Conservation (phyloP, 2,888 invertebrate species). For the Amblyteles armatorius region DNA sequence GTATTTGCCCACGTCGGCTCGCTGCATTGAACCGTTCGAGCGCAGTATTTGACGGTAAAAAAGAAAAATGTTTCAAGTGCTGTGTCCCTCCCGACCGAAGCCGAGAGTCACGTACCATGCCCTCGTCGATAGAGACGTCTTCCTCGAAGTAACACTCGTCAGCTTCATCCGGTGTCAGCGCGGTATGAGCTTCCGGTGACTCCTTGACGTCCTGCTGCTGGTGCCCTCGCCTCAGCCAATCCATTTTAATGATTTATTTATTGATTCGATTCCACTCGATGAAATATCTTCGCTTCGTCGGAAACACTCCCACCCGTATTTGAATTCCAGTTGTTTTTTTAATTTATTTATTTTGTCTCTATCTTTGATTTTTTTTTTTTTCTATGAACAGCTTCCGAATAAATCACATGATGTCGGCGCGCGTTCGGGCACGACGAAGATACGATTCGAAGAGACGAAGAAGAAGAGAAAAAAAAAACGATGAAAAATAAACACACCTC, state of each 20-base stretch:
- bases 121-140: slow-evolving; percentile 81
- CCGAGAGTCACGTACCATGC: slow-evolving; percentile 81
- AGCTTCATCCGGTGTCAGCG: slow-evolving; percentile 78
- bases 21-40: not conserved
- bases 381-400: slow-evolving; percentile 16
- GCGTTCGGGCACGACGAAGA: slow-evolving; percentile 34
- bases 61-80: slow-evolving; percentile 10
- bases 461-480: not conserved
- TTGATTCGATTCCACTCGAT: slow-evolving; percentile 5
- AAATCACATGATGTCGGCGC: slow-evolving; percentile 27
- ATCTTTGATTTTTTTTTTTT: not conserved
- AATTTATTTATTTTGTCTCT: not conserved
- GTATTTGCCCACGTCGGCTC: not conserved
- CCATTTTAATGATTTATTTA: slow-evolving; percentile 73
- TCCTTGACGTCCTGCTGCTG: slow-evolving; percentile 77
- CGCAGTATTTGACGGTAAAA: not conserved
- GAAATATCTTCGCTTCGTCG: not conserved
- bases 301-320: not conserved
- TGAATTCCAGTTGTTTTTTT: not conserved
- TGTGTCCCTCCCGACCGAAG: slow-evolving; percentile 51
- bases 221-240: slow-evolving; percentile 80
- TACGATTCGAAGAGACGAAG: slow-evolving; percentile 43
- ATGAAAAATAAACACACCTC: slow-evolving; percentile 21
- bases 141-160: slow-evolving; percentile 82
- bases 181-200: slow-evolving; percentile 75